These are phyloP conservation scores for Danio tinwini DNA, from an alignment of 2,797 vertebrate genomes.

Conservation along the genomic window DNA sequence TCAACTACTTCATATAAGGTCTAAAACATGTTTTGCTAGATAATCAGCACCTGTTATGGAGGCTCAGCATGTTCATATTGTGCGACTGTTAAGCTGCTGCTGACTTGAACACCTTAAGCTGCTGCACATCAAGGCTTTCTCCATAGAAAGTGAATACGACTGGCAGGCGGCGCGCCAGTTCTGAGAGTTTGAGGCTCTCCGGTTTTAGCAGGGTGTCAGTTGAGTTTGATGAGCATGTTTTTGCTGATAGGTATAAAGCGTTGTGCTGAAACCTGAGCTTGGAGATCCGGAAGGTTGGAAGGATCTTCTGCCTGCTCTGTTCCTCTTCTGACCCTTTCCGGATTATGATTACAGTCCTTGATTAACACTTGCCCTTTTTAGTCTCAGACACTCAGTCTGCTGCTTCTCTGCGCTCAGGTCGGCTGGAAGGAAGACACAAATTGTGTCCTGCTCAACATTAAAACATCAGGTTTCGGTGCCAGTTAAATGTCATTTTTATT, in stretches of 20 bases:
- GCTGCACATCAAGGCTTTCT: conserved; percentile 70
- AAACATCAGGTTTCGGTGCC: conserved; percentile 64
- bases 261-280: conserved; percentile 69
- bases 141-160: conserved; percentile 70
- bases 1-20: conserved; percentile 38
- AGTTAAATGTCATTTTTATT: conserved; percentile 49
- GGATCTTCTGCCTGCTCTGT: conserved; percentile 64
- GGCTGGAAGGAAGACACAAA: conserved; percentile 50
- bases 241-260: conserved; percentile 70
- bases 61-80: conserved; percentile 46
- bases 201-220: conserved; percentile 79
- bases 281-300: conserved; percentile 70
- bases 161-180: conserved; percentile 65
- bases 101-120: conserved; percentile 59
- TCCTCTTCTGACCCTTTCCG: conserved; percentile 53
- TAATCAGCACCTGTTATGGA: conserved; percentile 50
- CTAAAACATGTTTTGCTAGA: conserved; percentile 38
- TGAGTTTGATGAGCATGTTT: conserved; percentile 77
- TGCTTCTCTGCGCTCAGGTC: conserved; percentile 52
- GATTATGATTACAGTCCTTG: conserved; percentile 74
- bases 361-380: conserved; percentile 76
- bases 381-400: conserved; percentile 53
- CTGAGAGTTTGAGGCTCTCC: conserved; percentile 74
- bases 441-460: conserved; percentile 47
- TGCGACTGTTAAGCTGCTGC: conserved; percentile 47